phyloP scores from a whole-genome alignment of 2,797 vertebrate genomes.

The Myotis vivesi region DNA sequence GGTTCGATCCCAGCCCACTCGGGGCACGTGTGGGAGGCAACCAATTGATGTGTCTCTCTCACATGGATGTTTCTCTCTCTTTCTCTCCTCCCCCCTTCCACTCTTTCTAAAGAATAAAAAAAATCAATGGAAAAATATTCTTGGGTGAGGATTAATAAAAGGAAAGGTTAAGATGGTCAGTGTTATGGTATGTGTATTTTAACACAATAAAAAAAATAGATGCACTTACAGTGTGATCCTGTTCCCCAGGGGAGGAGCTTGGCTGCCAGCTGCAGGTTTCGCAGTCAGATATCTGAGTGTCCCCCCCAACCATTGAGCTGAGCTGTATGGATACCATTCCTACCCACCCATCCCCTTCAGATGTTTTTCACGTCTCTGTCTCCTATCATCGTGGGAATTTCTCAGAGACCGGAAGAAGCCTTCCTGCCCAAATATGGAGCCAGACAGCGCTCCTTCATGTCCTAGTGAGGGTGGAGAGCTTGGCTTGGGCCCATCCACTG shows the following conservation, averaged over 20 bases:
- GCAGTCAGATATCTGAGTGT: background rate
- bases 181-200: background rate
- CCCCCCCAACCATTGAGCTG: background rate
- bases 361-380: background rate
- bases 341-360: background rate
- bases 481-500: background rate
- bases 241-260: too few species aligned
- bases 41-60: too few species aligned
- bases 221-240: background rate
- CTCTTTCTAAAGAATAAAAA: too few species aligned
- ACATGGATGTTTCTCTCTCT: too few species aligned
- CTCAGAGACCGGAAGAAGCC: background rate
- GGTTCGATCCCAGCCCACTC: too few species aligned
- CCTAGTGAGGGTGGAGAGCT: background rate
- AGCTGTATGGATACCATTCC: background rate
- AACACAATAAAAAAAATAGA: background rate
- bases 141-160: too few species aligned
- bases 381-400: background rate
- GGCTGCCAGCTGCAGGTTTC: too few species aligned
- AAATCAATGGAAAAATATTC: too few species aligned
- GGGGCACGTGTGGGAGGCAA: too few species aligned
- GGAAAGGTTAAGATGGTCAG: background rate
- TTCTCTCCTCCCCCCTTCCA: too few species aligned
- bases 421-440: slow-evolving; percentile 16
- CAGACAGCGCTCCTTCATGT: background rate